Percentiles rank a stretch among this genome's conserved stretches.
phyloP scores from a whole-genome alignment of 1,140 invertebrate genomes.

The Drosophila varians region DNA sequence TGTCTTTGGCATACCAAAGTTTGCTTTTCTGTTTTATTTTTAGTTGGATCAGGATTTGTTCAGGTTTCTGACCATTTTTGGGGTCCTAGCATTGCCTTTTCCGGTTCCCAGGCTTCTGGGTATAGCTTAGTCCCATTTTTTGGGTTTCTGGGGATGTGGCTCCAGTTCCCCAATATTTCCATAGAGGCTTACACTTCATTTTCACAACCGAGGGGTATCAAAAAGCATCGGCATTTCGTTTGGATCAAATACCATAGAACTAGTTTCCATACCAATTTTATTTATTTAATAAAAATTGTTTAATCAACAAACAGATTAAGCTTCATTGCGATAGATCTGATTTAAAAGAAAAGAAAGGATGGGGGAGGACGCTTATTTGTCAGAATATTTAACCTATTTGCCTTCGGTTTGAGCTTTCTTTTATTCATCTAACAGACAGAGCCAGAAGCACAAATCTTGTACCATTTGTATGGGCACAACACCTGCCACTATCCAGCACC shows the following conservation, averaged over 20 bases:
- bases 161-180: conserved; percentile 3
- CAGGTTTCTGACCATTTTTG: not conserved
- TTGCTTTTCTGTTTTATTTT: conserved; percentile 34
- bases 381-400: conserved; percentile 77
- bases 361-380: conserved; percentile 51
- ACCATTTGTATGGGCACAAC: conserved; percentile 71
- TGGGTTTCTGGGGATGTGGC: conserved; percentile 19
- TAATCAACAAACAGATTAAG: not conserved
- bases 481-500: conserved; percentile 48
- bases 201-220: conserved; percentile 26
- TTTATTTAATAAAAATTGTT: too few relatives aligned
- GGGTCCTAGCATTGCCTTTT: conserved; percentile 5
- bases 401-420: conserved; percentile 21
- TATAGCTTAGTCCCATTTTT: conserved; percentile 62
- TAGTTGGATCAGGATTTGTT: conserved; percentile 13
- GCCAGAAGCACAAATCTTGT: conserved; percentile 77
- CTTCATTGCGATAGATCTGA: too few relatives aligned
- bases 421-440: conserved; percentile 62
- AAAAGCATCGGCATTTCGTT: conserved; percentile 2
- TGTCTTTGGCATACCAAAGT: conserved; percentile 22
- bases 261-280: not conserved
- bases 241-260: too few relatives aligned
- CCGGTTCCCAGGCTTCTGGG: conserved; percentile 35
- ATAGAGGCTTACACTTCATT: conserved; percentile 67
- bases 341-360: not conserved